Evolutionary conservation across 2,888 invertebrate genomes (phyloP), one percentile per base, ranked within the genome.

Genomic region (Rambutsinella grinnellia): DNA sequence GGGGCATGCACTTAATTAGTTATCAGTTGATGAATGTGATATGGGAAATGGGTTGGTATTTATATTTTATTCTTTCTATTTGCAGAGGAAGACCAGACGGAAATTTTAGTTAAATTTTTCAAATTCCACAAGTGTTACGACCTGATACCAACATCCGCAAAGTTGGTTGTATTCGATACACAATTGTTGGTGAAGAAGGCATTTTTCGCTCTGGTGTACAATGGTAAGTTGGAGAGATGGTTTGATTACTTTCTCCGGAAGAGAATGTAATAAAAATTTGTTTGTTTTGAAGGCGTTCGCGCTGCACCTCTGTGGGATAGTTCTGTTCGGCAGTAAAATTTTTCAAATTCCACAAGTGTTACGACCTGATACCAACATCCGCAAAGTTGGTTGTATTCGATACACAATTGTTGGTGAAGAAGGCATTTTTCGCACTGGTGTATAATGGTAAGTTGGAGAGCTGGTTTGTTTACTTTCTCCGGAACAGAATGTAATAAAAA

Each of bases 41-140:
- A 53, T 44, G 67, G 19, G 8, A 15, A n/a, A n/a, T n/a, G n/a
- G n/a, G n/a, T n/a, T n/a, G n/a, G n/a, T n/a, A n/a, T n/a, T n/a
- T n/a, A n/a, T n/a, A n/a, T n/a, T n/a, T n/a, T n/a, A n/a, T n/a
- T n/a, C n/a, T n/a, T n/a, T n/a, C n/a, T n/a, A n/a, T n/a, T n/a
- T 90, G 76, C 92, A 96, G 96, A 96, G 90, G 95, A 96, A 88
- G 96, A 97, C 89, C 96, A 97, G 89, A 95, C 95, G 86, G 95
- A 96, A 89, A 97, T 97, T 86, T 97, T 96, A 89, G 96, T 96
- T 85, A 97, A 97, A 88, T 99, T 99, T 90, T 99, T 99, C 93
- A 96, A 96, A 88, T 98, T 97, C 88, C 99, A 99, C 91, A 97
- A 97, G 89, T 99, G 99, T 88, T 99, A 99, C 89, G 99, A 99